Base-by-base conservation (phyloP, 2,797 vertebrate genomes). In the Craterocephalus amniculus region DNA sequence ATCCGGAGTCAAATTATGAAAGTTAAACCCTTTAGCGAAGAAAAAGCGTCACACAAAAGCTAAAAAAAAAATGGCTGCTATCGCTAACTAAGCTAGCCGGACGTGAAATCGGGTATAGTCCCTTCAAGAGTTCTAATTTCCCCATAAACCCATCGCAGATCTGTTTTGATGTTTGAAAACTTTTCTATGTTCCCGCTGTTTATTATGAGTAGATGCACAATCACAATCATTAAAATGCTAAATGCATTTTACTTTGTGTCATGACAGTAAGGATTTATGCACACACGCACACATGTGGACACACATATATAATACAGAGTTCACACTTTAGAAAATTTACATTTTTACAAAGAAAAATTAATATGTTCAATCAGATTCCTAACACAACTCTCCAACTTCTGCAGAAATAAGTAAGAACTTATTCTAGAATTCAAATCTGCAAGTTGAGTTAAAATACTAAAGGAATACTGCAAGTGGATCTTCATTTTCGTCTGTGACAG, bases 151-250 rank as follows among this genome's bases (percentile, higher is more conserved):
- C 45, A 36, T 56, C 45, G 59, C 32, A 54, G 13, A 10, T 0
- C 38, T 51, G n/a, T 52, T 56, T 51, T 52, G 36, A 26, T 74
- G 60, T 54, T 72, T 58, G 20, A 57, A 48, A 20, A 58, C 4
- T 32, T 43, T 11, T 31, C 4, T 31, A 26, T 38, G 52, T 9
- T 24, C 20, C 22, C 22, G 43, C n/a, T 48, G 43, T 36, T 35
- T 27, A 7, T 4, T 31, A 18, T 54, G 34, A 27, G 10, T 40
- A 35, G 13, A 65, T 9, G n/a, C 36, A 51, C 6, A 7, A 34
- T 14, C 18, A 4, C 12, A 13, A 31, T 14, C 1, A 43, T 12
- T 45, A n/a, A 22, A 18, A 40, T 40, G n/a, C 18, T n/a, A 22
- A 18, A 40, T 40, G n/a, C 18, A n/a, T 20, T 48, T 7, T 7